Evolutionary conservation across 2,888 invertebrate genomes (phyloP), one percentile per base, ranked within the genome.

Genomic region (Acheta domesticus): DNA sequence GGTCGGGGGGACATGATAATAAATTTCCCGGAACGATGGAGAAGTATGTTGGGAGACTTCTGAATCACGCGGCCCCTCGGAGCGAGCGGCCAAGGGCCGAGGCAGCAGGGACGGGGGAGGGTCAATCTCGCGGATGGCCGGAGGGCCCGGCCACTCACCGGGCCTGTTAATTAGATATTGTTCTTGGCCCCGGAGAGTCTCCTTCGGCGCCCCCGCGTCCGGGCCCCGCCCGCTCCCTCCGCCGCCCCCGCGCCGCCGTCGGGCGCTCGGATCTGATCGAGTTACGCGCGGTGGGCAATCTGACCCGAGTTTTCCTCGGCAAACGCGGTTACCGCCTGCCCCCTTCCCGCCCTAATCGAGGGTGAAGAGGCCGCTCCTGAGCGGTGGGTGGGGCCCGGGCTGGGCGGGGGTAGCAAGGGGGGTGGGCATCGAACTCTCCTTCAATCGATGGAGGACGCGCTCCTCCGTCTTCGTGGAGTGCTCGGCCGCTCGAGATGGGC

Each of bases 1-100:
- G 36, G 36, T 36, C 36, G 36, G 36, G 36, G n/a, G 62, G 62
- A 62, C 62, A 62, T 62, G 62, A 62, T n/a, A 62, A 62, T 62
- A 62, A 62, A 62, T 62, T 62, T n/a, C 62, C 62, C n/a, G n/a
- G 62, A 62, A 62, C 62, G 62, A 62, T 62, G 62, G 62, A 62
- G 62, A 62, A 62, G 62, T 62, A 62, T 62, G 62, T 62, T n/a
- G 16, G 62, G n/a, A 8, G 62, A 62, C 62, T 62, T 62, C 62
- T 62, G 62, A 62, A 62, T 62, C 62, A 62, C 62, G 62, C 14
- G 62, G 62, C 14, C 62, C 62, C 62, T 62, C 62, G 62, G 5
- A 19, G 16, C 62, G 14, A n/a, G 62, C 36, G 36, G 36, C 36
- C 36, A 5, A 36, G 36, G 36, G 36, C 36, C 36, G 36, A 36